These are phyloP conservation scores for Pterocles gutturalis DNA, from an alignment of 2,113 vertebrate species.

Conservation along the genomic window DNA sequence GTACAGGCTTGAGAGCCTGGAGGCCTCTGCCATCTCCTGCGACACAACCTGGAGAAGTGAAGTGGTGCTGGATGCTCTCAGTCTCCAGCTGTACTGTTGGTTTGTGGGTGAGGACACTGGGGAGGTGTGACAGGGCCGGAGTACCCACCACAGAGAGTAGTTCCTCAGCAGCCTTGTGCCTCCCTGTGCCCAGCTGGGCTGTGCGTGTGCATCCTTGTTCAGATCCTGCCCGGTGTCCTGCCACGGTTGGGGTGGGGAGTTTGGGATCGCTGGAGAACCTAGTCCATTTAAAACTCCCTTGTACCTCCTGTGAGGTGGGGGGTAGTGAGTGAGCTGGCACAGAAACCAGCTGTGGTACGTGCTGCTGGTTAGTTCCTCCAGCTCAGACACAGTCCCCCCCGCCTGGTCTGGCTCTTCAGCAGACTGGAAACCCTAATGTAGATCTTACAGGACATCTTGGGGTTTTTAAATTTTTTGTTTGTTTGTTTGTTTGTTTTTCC, in stretches of 20 bases:
- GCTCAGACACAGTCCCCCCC: neutral
- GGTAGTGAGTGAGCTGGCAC: neutral
- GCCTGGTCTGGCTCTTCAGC: neutral
- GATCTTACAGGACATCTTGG: fast-evolving
- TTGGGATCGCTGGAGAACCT: fast-evolving
- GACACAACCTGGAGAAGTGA: fast-evolving
- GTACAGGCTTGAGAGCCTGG: neutral
- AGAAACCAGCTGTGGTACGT: neutral
- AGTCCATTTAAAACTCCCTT: neutral
- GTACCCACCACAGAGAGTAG: neutral
- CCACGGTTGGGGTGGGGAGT: fast-evolving
- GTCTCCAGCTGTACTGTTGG: neutral
- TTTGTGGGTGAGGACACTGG: neutral
- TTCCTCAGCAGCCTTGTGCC: neutral
- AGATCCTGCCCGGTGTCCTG: neutral
- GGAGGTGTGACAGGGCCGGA: neutral
- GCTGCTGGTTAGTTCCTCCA: neutral
- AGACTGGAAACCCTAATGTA: neutral
- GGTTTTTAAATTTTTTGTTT: neutral
- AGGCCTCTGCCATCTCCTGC: neutral
- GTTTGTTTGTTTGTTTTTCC: neutral
- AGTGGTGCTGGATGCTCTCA: neutral
- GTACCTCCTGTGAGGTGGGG: neutral
- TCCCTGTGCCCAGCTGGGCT: fast-evolving
- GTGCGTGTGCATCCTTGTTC: neutral